Percentiles rank a stretch among this genome's conserved stretches.
Conservation (phyloP, 2,113 vertebrate species). For the Ursus arctos region DNA sequence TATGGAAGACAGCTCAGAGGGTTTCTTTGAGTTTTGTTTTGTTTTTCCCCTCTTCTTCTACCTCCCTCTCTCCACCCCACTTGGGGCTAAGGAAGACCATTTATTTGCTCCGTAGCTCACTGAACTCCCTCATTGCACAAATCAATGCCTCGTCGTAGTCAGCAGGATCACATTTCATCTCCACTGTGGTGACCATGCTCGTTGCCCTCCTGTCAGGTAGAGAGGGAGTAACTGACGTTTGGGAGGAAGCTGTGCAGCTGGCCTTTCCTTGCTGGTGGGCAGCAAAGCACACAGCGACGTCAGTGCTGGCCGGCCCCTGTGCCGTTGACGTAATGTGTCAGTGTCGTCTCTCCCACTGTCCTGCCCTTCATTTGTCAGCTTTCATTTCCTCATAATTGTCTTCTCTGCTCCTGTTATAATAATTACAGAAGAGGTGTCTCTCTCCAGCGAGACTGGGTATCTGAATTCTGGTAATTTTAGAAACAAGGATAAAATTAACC, state of each 20-base stretch:
- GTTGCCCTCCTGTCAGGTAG: conserved; percentile 54
- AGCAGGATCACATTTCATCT: not conserved
- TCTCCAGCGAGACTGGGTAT: conserved; percentile 29
- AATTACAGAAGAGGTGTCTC: conserved; percentile 65
- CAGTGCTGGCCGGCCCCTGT: conserved; percentile 71
- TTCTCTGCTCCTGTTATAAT: conserved; percentile 37
- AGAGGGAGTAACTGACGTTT: conserved; percentile 73
- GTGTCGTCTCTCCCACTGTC: conserved; percentile 59
- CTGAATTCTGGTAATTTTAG: conserved; percentile 57
- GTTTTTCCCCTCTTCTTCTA: not conserved
- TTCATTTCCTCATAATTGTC: conserved; percentile 66
- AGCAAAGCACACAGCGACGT: conserved; percentile 81
- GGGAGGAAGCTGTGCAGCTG: conserved; percentile 68
- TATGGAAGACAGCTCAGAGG: not conserved
- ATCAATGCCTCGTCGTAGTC: not conserved
- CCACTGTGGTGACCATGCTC: not conserved
- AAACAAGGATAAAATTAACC: conserved; percentile 77
- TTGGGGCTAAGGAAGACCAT: not conserved
- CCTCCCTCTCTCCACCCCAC: not conserved
- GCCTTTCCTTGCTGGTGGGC: conserved; percentile 76
- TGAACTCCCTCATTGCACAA: conserved; percentile 20
- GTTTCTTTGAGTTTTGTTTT: not conserved
- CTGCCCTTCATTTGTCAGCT: conserved; percentile 76
- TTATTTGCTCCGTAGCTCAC: not conserved
- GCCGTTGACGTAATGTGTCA: conserved; percentile 82